Evolutionary conservation across 2,797 vertebrate species (phyloP), one percentile per base, ranked within the genome.

Genomic region (Florisuga fusca): DNA sequence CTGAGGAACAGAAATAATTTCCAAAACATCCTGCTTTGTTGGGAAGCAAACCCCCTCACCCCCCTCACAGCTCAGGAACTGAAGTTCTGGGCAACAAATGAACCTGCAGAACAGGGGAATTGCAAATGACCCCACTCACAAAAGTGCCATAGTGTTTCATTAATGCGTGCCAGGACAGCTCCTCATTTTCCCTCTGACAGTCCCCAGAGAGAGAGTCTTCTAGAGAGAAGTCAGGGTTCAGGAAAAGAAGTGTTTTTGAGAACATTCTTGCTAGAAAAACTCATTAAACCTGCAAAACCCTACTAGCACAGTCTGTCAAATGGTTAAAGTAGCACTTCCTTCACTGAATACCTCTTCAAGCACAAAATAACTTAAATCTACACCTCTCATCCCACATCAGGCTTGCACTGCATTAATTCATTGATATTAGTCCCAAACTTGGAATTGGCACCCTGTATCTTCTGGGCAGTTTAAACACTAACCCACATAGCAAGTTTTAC

Each of bases 71-170:
- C n/a, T 62, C 54, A 78, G 66, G 20, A n/a, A 74, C 29, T 10
- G 9, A 45, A 50, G 15, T 41, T 71, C 33, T 84, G 61, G 36
- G 31, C 25, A 61, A 15, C 4, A 68, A 72, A 84, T 4, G 3
- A 61, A 33, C 33, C 88, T 66, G 59, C 15, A 7, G 22, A 77
- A 1, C 3, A 15, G 34, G 53, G 29, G 57, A 86, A 41, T 46
- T 72, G 69, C 85, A 67, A 41, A 18, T 15, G 36, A 53, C 43
- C 53, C 19, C 15, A 11, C 21, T 36, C 21, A 2, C 61, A 38
- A 0, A 1, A 9, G 43, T 4, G 25, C 46, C 3, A 0, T 2
- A 3, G 50, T 0, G 9, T 43, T 68, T 26, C 33, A 46, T 23
- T 25, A 7, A 12, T 2, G 0, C 15, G 22, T 31, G 2, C 54